Conservation (phyloP, 2,113 vertebrate species). For the Sporophila hypoxantha region DNA sequence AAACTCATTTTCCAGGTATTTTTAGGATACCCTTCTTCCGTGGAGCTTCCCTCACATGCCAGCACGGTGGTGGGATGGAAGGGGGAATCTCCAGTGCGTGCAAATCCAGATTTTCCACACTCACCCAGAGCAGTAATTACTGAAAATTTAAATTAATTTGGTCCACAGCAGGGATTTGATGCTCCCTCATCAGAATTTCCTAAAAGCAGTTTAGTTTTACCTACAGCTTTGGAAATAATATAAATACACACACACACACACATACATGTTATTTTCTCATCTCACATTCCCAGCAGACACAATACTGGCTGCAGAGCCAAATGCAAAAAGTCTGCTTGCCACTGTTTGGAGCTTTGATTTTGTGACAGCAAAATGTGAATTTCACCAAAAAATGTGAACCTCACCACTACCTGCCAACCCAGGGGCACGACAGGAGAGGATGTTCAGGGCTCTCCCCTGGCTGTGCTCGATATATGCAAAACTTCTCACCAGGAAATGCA, state of each 20-base stretch:
- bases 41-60: background rate
- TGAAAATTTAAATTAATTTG: background rate
- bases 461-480: conserved; percentile 35
- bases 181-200: background rate
- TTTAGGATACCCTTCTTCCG: background rate
- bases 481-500: background rate
- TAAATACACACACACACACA: background rate
- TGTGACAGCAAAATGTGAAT: background rate
- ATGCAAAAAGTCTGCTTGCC: background rate
- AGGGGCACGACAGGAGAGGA: background rate
- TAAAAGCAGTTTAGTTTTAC: background rate
- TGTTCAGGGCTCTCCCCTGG: conserved; percentile 12
- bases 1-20: background rate
- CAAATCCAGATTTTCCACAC: background rate
- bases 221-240: background rate
- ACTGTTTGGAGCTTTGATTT: background rate
- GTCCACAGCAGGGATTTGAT: background rate
- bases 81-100: background rate
- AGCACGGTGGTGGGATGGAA: background rate
- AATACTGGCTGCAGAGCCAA: background rate
- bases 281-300: background rate
- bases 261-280: background rate
- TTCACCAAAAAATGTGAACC: background rate
- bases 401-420: background rate
- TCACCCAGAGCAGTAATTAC: background rate